Base-by-base conservation (phyloP, 2,113 vertebrate species). In the Pan paniscus region DNA sequence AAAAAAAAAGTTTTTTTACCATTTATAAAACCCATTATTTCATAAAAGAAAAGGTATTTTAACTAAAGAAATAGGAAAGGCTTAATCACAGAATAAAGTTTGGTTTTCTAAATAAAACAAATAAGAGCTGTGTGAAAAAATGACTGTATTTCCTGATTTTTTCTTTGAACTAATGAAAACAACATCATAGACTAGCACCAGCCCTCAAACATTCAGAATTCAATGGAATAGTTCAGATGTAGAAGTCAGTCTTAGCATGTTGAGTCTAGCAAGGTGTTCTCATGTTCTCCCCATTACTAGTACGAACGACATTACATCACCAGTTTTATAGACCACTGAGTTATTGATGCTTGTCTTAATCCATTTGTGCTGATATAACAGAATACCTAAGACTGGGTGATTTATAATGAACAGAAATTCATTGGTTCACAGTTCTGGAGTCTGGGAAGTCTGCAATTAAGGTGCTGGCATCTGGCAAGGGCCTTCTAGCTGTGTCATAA, bases 31-130 rank as follows among this genome's bases (percentile, higher is more conserved):
- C 59, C 1, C 55, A 75, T 85, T 94, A 89, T 70, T 88, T 92
- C 30, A n/a, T 90, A 70, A 89, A 46, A 93, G 35, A 75, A 76
- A 83, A 94, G 3, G 8, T 73, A 84, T 78, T 81, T 89, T 95
- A 76, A 76, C 48, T 89, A 76, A 91, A 93, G 32, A 92, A 86
- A 79, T 80, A 82, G 27, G 70, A 55, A 94, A 73, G 61, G 12
- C 46, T 94, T 92, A 79, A 68, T 96, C 59, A 85, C 18, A 91
- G 57, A 94, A 76, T 91, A 92, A 92, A 96, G 52, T 94, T 90
- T 93, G 67, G 1, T 82, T 93, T 91, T 91, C 55, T 96, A 81
- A 95, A 48, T 89, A 78, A 93, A 81, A 72, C 23, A 82, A 87
- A 87, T 76, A 55, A 55, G 0, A 94, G 14, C 27, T 82, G 40